A percentile compares a stretch with the other conserved stretches of the same genome.
Evolutionary conservation across 2,797 vertebrate genomes (phyloP).

Genomic region (Spinus pinus): DNA sequence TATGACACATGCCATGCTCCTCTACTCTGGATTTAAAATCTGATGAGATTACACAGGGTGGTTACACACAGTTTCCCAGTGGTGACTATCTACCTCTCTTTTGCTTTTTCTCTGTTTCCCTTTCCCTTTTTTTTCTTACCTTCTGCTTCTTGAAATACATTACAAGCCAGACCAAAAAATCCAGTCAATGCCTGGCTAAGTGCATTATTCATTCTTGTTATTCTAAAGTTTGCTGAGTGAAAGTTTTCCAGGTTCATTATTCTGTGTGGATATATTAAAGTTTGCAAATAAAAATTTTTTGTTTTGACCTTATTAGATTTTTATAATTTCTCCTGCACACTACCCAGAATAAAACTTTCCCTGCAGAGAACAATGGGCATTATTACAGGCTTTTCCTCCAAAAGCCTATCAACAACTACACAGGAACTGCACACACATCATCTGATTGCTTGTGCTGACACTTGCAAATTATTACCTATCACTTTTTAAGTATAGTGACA

Average conservation of each 20-base stretch:
- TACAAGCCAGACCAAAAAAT: not conserved
- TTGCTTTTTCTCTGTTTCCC: not conserved
- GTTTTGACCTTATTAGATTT: not conserved
- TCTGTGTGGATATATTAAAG: not conserved
- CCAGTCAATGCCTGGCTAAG: not conserved
- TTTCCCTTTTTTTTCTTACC: not conserved
- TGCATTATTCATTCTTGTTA: not conserved
- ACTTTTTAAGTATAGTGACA: not conserved
- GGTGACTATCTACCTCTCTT: not conserved
- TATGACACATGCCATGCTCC: fast-evolving
- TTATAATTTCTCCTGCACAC: not conserved
- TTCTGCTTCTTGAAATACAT: not conserved
- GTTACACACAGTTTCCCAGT: not conserved
- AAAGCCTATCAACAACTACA: not conserved
- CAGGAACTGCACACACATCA: not conserved
- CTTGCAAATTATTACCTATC: not conserved
- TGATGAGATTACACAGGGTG: not conserved
- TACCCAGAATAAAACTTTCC: not conserved
- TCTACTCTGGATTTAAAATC: not conserved
- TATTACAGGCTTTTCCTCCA: not conserved
- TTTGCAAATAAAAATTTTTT: not conserved
- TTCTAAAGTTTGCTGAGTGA: not conserved
- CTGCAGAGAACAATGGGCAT: not conserved
- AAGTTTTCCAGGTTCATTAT: not conserved
- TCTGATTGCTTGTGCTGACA: not conserved